phyloP scores from a whole-genome alignment of 2,888 invertebrate genomes.

The Mesorhabditis spiculigera region DNA sequence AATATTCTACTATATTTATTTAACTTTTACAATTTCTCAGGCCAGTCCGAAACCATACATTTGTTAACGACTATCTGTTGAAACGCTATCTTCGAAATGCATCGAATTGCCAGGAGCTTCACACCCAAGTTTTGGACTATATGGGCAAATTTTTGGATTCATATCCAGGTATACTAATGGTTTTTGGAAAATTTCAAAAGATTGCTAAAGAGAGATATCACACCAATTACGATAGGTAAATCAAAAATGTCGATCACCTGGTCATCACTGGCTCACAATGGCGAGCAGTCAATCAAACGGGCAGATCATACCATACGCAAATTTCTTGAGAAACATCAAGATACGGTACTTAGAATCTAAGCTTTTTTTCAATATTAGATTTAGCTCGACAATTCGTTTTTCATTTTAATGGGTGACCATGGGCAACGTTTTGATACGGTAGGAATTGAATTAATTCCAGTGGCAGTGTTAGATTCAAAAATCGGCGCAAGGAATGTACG shows the following conservation, averaged over 20 bases:
- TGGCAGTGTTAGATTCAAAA: background rate
- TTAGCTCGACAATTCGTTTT: slow-evolving; percentile 1
- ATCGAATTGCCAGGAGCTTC: background rate
- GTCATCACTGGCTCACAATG: background rate
- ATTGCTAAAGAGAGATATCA: background rate
- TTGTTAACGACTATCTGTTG: background rate
- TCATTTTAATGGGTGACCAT: background rate
- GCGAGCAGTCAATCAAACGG: background rate
- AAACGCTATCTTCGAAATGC: background rate
- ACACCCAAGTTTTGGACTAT: background rate
- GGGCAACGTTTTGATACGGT: background rate
- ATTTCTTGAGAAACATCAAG: background rate
- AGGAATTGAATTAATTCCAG: background rate
- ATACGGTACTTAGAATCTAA: background rate
- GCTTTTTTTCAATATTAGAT: background rate
- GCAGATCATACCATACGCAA: background rate
- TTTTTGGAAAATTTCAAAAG: background rate
- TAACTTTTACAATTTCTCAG: background rate
- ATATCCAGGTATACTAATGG: background rate
- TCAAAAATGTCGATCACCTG: slow-evolving; percentile 1
- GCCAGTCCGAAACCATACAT: background rate
- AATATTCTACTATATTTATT: background rate
- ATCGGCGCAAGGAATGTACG: background rate
- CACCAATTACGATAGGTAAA: background rate
- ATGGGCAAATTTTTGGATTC: background rate